Evolutionary conservation across 2,797 vertebrate genomes (phyloP), one percentile per base, ranked within the genome.

Genomic region (Emys orbicularis): DNA sequence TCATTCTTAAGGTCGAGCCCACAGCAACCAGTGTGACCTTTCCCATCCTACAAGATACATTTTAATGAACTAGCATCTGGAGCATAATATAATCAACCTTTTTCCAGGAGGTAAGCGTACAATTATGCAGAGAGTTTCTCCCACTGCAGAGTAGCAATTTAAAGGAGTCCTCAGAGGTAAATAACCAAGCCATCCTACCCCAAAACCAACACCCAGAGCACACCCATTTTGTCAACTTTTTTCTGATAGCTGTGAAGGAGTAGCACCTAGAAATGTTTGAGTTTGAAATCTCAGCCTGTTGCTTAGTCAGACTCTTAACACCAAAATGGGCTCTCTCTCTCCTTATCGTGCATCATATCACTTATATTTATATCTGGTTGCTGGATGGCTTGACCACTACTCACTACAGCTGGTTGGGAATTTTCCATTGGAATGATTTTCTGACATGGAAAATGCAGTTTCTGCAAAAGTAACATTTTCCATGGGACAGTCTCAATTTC

Each of bases 1-100:
- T 50, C 84, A 50, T 53, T n/a, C 76, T 81, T 93, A 83, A 97
- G 94, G 93, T 94, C 90, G 87, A 95, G 56, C 81, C 92, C 90
- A 89, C 92, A 76, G 93, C 83, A 95, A 96, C 93, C 50, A 56
- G 68, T 93, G 1, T 89, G 90, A 95, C 94, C 96, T 90, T 90
- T 94, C 86, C 90, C 90, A 90, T 94, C 83, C 56, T 47, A n/a
- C 56, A 54, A 47, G 27, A 47, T 91, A 89, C 21, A 23, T 88
- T 79, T 90, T 86, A 34, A 52, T 89, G 85, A 89, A 84, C 72
- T 84, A 81, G 80, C 89, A 50, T 83, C 8, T 18, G n/a, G 47
- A 90, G 81, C 31, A 6, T 8, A 41, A 47, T 86, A 27, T 27
- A 41, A 54, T 41, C 79, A 56, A 37, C 89, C 56, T 56, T 61